Conservation (phyloP, 2,888 invertebrate genomes). For the Coleophora deauratella region DNA sequence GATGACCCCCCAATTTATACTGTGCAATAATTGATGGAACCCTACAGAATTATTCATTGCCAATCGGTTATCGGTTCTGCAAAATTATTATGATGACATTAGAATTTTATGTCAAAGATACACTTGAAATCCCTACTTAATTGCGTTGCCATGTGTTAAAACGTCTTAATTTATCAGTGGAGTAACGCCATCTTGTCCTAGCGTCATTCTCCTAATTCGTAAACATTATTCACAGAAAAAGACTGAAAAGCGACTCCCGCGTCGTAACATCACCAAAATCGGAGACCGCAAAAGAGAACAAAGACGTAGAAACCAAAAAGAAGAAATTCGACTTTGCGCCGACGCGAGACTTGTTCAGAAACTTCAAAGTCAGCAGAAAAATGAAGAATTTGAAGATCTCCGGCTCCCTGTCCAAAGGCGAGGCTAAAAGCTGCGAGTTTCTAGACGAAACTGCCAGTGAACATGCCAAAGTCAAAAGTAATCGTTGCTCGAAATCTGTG, state of each 20-base stretch:
- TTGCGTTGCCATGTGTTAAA: too few species aligned
- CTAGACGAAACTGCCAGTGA: constrained; percentile 41
- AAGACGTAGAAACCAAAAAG: constrained; percentile 58
- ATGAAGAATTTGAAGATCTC: constrained; percentile 53
- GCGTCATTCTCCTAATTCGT: too few species aligned
- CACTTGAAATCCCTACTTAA: too few species aligned
- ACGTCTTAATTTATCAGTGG: too few species aligned
- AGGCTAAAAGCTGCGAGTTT: constrained; percentile 64
- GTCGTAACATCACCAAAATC: constrained; percentile 46
- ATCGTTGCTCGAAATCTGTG: constrained; percentile 57
- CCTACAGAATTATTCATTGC: too few species aligned
- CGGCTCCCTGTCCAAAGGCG: constrained; percentile 41
- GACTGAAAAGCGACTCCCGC: constrained; percentile 67
- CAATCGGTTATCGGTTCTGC: too few species aligned
- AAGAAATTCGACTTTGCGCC: constrained; percentile 68
- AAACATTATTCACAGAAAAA: constrained; percentile 49
- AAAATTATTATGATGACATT: too few species aligned
- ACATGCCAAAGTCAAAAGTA: constrained; percentile 33
- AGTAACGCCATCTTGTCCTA: too few species aligned
- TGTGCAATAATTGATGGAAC: too few species aligned
- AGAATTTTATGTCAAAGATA: too few species aligned
- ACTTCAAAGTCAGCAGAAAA: constrained; percentile 58
- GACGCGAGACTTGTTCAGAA: constrained; percentile 60
- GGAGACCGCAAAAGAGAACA: constrained; percentile 49
- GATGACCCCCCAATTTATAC: too few species aligned